Conservation (phyloP, 2,113 vertebrate species). For the Scartelaos histophorus region DNA sequence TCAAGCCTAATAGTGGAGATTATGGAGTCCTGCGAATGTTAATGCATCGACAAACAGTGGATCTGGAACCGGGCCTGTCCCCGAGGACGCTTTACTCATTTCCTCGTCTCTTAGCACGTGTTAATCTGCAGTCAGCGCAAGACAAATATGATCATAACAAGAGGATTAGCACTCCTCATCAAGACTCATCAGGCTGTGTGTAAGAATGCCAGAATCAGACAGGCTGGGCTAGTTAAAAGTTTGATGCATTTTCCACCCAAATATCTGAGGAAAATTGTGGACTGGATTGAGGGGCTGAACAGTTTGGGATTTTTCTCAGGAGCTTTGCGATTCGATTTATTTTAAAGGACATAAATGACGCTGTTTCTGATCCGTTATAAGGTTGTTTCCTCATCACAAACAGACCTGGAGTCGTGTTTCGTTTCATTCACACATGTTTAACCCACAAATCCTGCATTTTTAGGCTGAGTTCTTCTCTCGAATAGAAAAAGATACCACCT, state of each 20-base stretch:
- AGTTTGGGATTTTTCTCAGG: too few relatives aligned
- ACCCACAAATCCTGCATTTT: too few relatives aligned
- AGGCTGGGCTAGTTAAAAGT: slow-evolving; percentile 22
- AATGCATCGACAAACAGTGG: slow-evolving; percentile 61
- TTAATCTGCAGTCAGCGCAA: slow-evolving; percentile 52
- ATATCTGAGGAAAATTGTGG: neutral
- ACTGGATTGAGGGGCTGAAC: neutral
- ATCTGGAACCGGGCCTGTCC: slow-evolving; percentile 58
- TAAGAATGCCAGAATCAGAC: slow-evolving; percentile 29
- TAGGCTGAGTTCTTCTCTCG: too few relatives aligned
- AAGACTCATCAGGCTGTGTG: slow-evolving; percentile 43
- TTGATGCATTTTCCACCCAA: neutral
- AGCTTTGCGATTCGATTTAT: too few relatives aligned
- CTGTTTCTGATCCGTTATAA: too few relatives aligned
- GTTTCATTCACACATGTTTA: too few relatives aligned
- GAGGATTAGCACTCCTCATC: slow-evolving; percentile 42
- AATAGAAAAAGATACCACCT: too few relatives aligned
- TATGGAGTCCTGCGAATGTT: slow-evolving; percentile 58
- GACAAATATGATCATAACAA: slow-evolving; percentile 58
- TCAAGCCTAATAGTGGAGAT: slow-evolving; percentile 66
- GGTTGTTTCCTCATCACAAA: too few relatives aligned
- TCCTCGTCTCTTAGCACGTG: slow-evolving; percentile 48
- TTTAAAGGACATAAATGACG: too few relatives aligned
- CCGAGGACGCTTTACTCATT: slow-evolving; percentile 54
- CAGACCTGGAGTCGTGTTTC: too few relatives aligned